Evolutionary conservation across 2,888 invertebrate species (phyloP).

Genomic region (Desoria tigrina): DNA sequence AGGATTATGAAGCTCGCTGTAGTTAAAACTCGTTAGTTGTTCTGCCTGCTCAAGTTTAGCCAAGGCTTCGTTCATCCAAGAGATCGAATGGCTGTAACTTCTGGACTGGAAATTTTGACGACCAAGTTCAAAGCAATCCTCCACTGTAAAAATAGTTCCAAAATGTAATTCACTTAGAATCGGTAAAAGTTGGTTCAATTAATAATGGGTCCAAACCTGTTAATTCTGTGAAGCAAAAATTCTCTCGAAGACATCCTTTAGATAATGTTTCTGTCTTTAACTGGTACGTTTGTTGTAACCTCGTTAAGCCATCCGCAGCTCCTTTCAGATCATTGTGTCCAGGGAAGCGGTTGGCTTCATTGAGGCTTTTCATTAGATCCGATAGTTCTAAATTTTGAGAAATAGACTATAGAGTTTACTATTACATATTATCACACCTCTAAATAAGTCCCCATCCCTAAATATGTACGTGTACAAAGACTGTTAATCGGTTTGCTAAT

Average conservation of each 20-base stretch:
- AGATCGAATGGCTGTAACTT: conserved; percentile 85
- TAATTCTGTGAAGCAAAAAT: conserved; percentile 29
- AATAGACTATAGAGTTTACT: too few relatives aligned
- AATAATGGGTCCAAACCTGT: conserved; percentile 19
- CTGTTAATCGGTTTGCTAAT: too few relatives aligned
- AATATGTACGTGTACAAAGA: too few relatives aligned
- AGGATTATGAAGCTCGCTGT: not conserved
- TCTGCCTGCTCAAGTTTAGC: conserved; percentile 62
- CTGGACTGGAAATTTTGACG: conserved; percentile 87
- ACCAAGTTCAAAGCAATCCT: conserved; percentile 95
- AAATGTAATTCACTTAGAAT: too few relatives aligned
- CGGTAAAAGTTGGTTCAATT: too few relatives aligned
- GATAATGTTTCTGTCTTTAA: conserved; percentile 29
- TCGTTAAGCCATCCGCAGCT: conserved; percentile 34
- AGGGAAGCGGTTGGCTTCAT: conserved; percentile 24
- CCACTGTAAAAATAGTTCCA: conserved; percentile 65
- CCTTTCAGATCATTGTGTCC: conserved; percentile 31
- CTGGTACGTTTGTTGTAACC: conserved; percentile 39
- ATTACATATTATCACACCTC: too few relatives aligned
- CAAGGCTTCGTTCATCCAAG: conserved; percentile 94
- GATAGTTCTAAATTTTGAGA: conserved; percentile 25
- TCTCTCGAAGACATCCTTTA: conserved; percentile 28
- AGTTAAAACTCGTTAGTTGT: not conserved
- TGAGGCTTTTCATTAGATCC: conserved; percentile 19
- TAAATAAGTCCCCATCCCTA: too few relatives aligned